Evolutionary conservation across 2,888 invertebrate species (phyloP).

Genomic region (Nesidiocoris tenuis): DNA sequence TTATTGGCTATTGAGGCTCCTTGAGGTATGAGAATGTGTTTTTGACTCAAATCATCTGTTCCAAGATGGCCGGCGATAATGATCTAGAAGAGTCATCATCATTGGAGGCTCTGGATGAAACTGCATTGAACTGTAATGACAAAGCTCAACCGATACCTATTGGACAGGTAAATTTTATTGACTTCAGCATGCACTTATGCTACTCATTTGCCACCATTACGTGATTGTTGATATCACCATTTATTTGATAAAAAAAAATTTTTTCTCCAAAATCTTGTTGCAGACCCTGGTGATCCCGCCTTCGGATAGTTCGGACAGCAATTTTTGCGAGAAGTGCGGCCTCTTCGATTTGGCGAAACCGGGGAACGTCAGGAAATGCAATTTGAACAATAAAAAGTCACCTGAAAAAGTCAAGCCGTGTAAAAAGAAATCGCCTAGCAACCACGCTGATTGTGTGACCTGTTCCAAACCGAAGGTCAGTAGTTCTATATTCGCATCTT

Average conservation of each 20-base stretch:
- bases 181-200: too few relatives aligned
- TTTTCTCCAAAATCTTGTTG: background rate
- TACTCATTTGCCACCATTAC: too few relatives aligned
- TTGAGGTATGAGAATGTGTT: too few relatives aligned
- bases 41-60: too few relatives aligned
- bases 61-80: conserved; percentile 11
- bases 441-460: conserved; percentile 6
- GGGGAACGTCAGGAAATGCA: conserved; percentile 26
- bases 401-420: conserved; percentile 26
- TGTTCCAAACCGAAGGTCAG: conserved; percentile 34
- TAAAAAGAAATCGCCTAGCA: conserved; percentile 16
- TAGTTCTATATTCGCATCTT: background rate
- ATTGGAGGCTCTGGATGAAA: conserved; percentile 29
- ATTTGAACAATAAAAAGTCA: conserved; percentile 13
- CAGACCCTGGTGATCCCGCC: background rate
- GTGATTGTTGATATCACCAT: too few relatives aligned
- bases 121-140: conserved; percentile 18
- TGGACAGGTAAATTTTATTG: conserved; percentile 16
- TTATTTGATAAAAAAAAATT: background rate
- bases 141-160: conserved; percentile 30
- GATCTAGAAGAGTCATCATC: conserved; percentile 26
- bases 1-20: too few relatives aligned
- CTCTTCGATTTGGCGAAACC: background rate
- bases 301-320: background rate
- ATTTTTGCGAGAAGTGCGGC: conserved; percentile 29